phyloP scores from a whole-genome alignment of 37 sponge, comb jelly and placozoan genomes.

The Chondrilla cf. caribensis region DNA sequence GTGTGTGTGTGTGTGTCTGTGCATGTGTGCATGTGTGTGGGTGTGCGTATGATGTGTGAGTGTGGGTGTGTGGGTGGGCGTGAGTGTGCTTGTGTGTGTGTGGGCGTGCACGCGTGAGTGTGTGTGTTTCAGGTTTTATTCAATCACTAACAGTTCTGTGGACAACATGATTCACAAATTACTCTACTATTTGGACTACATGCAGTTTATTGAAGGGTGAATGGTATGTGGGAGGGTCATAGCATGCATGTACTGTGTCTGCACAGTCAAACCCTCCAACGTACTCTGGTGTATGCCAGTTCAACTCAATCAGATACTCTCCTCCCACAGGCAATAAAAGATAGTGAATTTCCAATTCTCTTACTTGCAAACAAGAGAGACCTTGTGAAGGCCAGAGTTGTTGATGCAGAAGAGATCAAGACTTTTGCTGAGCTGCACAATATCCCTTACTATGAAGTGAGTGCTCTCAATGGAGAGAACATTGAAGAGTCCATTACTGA shows the following conservation, averaged over 20 bases:
- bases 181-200: too few relatives aligned
- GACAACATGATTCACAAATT: too few relatives aligned
- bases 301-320: neutral
- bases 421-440: neutral
- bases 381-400: neutral
- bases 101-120: too few relatives aligned
- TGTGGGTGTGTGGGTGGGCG: neutral
- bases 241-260: too few relatives aligned
- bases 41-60: neutral
- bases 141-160: too few relatives aligned
- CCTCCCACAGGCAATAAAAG: neutral
- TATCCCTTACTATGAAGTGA: slow-evolving; percentile 12
- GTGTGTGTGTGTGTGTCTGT: neutral
- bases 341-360: neutral
- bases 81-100: too few relatives aligned
- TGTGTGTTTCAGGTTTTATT: too few relatives aligned
- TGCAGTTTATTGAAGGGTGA: too few relatives aligned
- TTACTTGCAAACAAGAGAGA: slow-evolving; percentile 17
- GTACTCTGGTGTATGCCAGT: too few relatives aligned
- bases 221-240: too few relatives aligned
- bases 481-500: slow-evolving; percentile 8
- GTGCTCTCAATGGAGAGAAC: neutral
- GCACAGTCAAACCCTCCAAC: too few relatives aligned
- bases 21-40: neutral
- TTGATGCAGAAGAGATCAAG: neutral